A percentile compares a stretch with the other conserved stretches of the same genome.
Evolutionary conservation across 2,888 invertebrate genomes (phyloP).

Genomic region (Chymomyza procnemis): DNA sequence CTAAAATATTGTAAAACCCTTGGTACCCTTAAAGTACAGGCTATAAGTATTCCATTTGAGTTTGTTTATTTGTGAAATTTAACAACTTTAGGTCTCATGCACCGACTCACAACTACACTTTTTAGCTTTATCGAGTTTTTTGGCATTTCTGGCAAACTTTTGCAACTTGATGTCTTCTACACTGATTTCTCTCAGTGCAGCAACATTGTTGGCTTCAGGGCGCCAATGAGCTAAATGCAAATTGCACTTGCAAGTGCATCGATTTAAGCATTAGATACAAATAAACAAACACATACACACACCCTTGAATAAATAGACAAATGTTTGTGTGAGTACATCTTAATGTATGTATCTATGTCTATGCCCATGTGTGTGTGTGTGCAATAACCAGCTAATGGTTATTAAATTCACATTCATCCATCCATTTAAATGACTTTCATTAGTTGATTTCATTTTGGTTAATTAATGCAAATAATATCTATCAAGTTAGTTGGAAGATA

Average conservation of each 20-base stretch:
- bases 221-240: constrained; percentile 8
- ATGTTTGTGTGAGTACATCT: not conserved
- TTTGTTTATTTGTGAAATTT: too few relatives aligned
- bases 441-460: constrained; percentile 58
- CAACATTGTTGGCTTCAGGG: not conserved
- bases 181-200: not conserved
- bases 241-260: constrained; percentile 43
- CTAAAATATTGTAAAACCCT: too few relatives aligned
- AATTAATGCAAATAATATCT: constrained; percentile 28
- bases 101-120: too few relatives aligned
- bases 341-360: too few relatives aligned
- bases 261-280: constrained; percentile 51
- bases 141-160: fast-evolving
- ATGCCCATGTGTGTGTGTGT: not conserved
- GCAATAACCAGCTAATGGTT: constrained; percentile 33
- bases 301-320: not conserved
- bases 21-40: too few relatives aligned
- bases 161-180: not conserved
- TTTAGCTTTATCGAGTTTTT: too few relatives aligned
- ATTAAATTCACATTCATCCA: constrained; percentile 58
- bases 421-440: constrained; percentile 53
- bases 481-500: not conserved
- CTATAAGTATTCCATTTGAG: too few relatives aligned
- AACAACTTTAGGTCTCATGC: too few relatives aligned
- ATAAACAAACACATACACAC: constrained; percentile 9